phyloP scores from a whole-genome alignment of 2,113 vertebrate genomes.

The Cettia cetti region DNA sequence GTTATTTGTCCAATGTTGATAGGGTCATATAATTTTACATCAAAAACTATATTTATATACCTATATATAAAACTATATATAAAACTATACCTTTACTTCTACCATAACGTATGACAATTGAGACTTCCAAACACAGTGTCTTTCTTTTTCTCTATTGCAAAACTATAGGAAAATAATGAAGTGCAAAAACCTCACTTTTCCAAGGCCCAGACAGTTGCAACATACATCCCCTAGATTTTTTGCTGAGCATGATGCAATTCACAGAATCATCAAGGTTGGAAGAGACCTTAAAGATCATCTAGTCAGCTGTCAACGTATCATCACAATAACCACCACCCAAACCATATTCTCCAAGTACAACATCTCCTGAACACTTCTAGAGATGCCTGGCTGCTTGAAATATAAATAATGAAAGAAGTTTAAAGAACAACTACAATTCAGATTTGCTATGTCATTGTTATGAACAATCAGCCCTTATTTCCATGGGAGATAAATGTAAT shows the following conservation, averaged over 20 bases:
- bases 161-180: not conserved
- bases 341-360: not conserved
- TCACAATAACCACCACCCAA: not conserved
- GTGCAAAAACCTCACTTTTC: not conserved
- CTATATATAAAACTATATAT: no score
- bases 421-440: not conserved
- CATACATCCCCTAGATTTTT: rapidly evolving
- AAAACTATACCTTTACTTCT: not conserved
- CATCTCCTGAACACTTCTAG: not conserved
- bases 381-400: not conserved
- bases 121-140: not conserved
- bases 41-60: not conserved
- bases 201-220: not conserved
- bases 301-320: not conserved
- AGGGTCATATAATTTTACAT: not conserved
- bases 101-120: not conserved
- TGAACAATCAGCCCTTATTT: not conserved
- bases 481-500: not conserved
- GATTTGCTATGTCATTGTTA: not conserved
- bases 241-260: not conserved
- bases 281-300: not conserved
- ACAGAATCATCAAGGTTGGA: not conserved
- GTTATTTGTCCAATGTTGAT: not conserved
- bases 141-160: not conserved
- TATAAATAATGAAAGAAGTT: not conserved